These are phyloP conservation scores for Elmis aenea DNA, from an alignment of 2,888 invertebrate genomes.

Conservation along the genomic window DNA sequence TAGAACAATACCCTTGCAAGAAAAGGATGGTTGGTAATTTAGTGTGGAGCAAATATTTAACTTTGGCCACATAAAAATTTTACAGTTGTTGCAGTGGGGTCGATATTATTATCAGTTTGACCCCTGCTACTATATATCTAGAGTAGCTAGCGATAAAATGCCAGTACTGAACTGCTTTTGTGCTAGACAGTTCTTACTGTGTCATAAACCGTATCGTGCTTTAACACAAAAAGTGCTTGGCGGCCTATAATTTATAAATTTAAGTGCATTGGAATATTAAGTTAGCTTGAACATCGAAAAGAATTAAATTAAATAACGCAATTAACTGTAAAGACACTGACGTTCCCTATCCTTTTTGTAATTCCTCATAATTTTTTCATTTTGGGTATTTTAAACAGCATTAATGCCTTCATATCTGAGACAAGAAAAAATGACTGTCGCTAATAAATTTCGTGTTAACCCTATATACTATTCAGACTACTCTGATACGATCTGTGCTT, in stretches of 20 bases:
- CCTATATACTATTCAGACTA: constrained; percentile 66
- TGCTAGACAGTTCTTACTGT: no score
- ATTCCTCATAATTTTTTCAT: background rate
- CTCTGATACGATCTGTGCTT: constrained; percentile 52
- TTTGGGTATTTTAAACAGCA: background rate
- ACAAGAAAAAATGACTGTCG: constrained; percentile 36
- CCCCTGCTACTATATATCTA: background rate
- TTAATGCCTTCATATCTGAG: constrained; percentile 21
- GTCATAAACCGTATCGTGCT: no score
- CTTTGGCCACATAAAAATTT: background rate
- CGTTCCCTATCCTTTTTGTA: no score
- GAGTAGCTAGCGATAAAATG: background rate
- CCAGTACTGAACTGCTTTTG: background rate
- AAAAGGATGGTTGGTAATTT: no score
- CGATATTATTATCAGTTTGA: background rate
- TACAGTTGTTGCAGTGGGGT: background rate
- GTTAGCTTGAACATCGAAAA: no score
- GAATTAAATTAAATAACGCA: no score
- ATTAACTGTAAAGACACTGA: no score
- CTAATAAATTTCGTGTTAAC: constrained; percentile 53
- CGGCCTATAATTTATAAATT: no score
- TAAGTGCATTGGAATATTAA: no score
- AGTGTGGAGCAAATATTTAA: no score
- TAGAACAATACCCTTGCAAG: no score
- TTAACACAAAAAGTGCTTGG: no score